phyloP scores from a whole-genome alignment of 2,113 vertebrate species.

The Chaenocephalus aceratus region DNA sequence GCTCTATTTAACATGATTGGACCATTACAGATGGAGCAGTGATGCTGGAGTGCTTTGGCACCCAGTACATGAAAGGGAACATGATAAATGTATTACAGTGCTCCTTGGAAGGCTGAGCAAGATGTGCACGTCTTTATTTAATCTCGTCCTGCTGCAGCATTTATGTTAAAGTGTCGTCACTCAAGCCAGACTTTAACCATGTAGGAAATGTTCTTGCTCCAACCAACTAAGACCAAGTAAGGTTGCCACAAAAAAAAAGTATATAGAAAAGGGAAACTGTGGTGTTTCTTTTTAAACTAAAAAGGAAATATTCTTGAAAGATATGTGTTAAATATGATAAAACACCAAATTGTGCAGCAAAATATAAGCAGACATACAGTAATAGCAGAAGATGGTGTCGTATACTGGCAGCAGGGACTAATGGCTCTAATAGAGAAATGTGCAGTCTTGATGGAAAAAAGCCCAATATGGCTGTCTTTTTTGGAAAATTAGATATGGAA shows the following conservation, averaged over 20 bases:
- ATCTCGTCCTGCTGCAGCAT: neutral
- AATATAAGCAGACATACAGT: neutral
- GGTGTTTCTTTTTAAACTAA: too few species aligned
- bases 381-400: neutral
- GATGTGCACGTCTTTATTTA: neutral
- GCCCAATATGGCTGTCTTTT: conserved; percentile 9
- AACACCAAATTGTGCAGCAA: neutral
- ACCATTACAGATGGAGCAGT: neutral
- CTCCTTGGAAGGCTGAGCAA: neutral
- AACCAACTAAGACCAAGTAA: neutral
- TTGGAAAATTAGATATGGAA: conserved; percentile 15
- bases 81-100: neutral
- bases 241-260: neutral
- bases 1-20: conserved; percentile 5
- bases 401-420: conserved; percentile 1
- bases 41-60: neutral
- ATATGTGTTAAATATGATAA: neutral
- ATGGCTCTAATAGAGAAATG: conserved; percentile 33
- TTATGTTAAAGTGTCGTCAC: neutral
- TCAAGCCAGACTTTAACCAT: neutral
- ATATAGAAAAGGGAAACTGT: neutral
- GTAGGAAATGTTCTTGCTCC: neutral
- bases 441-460: conserved; percentile 23
- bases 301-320: neutral
- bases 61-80: neutral